A percentile compares a stretch with the other conserved stretches of the same genome.
phyloP scores from a whole-genome alignment of 2,797 vertebrate genomes.

The Coranthus polyacanthus region DNA sequence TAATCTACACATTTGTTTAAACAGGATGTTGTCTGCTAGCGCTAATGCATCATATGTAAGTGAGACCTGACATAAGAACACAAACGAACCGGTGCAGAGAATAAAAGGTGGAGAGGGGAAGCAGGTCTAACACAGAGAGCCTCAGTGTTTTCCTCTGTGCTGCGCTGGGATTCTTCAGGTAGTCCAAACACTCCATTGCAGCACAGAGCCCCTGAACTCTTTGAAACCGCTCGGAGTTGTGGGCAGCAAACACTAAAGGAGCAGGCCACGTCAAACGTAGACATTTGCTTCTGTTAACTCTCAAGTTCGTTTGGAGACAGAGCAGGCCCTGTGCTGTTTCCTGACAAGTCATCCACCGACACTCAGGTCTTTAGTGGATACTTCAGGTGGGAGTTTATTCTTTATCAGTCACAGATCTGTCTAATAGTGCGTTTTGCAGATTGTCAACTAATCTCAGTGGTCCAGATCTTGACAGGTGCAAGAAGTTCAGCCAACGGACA shows the following conservation, averaged over 20 bases:
- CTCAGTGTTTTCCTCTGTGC: slow-evolving; percentile 67
- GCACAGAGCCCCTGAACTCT: slow-evolving; percentile 31
- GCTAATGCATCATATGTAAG: slow-evolving; percentile 84
- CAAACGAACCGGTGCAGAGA: slow-evolving; percentile 72
- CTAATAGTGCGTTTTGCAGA: slow-evolving; percentile 45
- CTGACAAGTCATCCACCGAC: slow-evolving; percentile 66
- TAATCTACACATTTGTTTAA: slow-evolving; percentile 83
- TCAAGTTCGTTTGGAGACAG: slow-evolving; percentile 54
- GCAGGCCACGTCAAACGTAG: slow-evolving; percentile 44
- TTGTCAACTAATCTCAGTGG: slow-evolving; percentile 43
- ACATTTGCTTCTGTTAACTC: slow-evolving; percentile 54
- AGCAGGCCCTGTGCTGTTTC: slow-evolving; percentile 53
- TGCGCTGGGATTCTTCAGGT: slow-evolving; percentile 70
- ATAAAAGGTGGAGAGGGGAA: slow-evolving; percentile 65
- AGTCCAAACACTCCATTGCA: slow-evolving; percentile 70
- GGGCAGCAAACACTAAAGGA: slow-evolving; percentile 46
- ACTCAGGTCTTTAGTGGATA: slow-evolving; percentile 51
- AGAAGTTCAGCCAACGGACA: slow-evolving; percentile 71
- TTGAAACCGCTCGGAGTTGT: slow-evolving; percentile 49
- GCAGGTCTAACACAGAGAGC: slow-evolving; percentile 58
- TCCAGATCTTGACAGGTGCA: slow-evolving; percentile 73
- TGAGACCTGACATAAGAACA: slow-evolving; percentile 86
- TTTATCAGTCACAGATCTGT: slow-evolving; percentile 40
- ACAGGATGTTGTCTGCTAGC: slow-evolving; percentile 85
- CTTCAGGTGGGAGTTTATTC: slow-evolving; percentile 58